Evolutionary conservation across 2,113 vertebrate genomes (phyloP).

Genomic region (Parus major): DNA sequence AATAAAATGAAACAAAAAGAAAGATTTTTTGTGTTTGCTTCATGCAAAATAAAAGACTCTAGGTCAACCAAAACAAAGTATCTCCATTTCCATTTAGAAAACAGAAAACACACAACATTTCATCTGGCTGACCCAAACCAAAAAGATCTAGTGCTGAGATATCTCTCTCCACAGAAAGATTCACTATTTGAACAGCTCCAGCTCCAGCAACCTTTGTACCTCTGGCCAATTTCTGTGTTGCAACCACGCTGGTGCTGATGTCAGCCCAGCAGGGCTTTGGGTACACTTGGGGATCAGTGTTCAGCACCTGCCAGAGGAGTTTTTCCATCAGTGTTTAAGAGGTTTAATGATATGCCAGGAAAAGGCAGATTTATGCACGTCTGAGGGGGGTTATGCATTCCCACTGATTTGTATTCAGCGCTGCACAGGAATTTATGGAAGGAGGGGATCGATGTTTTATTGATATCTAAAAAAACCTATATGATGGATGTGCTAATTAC

Average conservation of each 20-base stretch:
- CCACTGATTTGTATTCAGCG: conserved; percentile 20
- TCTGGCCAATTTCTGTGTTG: neutral
- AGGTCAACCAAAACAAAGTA: neutral
- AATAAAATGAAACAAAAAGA: neutral
- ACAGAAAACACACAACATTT: neutral
- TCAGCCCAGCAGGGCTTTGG: neutral
- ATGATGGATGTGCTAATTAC: conserved; percentile 39
- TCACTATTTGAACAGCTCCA: neutral
- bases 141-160: neutral
- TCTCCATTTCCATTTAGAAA: neutral
- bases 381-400: neutral
- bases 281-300: rapidly evolving
- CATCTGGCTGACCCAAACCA: neutral
- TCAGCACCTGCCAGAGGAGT: neutral
- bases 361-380: conserved; percentile 39
- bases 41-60: neutral
- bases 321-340: neutral
- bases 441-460: neutral
- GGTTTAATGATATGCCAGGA: neutral
- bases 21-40: neutral
- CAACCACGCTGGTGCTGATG: neutral
- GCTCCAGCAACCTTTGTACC: neutral
- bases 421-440: neutral
- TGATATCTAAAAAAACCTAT: conserved; percentile 27
- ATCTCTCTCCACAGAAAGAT: rapidly evolving